These are phyloP conservation scores for Xestoiulus laeticollis DNA, from an alignment of 2,888 invertebrate genomes.

Conservation along the genomic window DNA sequence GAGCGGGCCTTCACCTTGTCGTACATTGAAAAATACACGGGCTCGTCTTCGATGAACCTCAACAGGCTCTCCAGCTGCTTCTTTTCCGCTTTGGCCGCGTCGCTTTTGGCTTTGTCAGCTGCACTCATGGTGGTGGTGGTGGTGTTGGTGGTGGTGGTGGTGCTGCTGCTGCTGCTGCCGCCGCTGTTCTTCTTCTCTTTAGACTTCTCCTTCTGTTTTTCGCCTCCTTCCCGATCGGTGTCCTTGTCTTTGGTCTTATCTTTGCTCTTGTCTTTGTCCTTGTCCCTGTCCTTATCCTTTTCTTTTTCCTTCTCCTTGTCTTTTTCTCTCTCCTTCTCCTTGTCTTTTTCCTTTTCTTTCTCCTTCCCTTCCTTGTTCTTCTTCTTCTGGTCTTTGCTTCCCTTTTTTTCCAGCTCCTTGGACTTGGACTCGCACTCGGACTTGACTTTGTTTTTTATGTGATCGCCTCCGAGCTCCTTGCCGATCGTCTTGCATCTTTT, in stretches of 20 bases:
- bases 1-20: constrained; percentile 90
- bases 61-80: constrained; percentile 73
- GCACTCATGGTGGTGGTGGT: constrained; percentile 68
- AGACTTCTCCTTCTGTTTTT: constrained; percentile 53
- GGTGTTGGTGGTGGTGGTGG: constrained; percentile 57
- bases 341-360: constrained; percentile 59
- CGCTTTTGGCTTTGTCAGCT: constrained; percentile 65
- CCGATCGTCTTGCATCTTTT: constrained; percentile 58
- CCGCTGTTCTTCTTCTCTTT: constrained; percentile 57
- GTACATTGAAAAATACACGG: constrained; percentile 95
- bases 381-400: constrained; percentile 62
- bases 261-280: constrained; percentile 57
- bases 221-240: neutral
- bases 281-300: constrained; percentile 58
- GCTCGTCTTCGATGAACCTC: constrained; percentile 87
- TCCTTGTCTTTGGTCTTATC: constrained; percentile 56
- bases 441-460: constrained; percentile 55
- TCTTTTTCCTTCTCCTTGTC: constrained; percentile 61
- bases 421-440: constrained; percentile 46
- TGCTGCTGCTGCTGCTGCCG: constrained; percentile 58
- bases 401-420: constrained; percentile 55
- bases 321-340: constrained; percentile 64
- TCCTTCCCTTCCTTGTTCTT: constrained; percentile 60
- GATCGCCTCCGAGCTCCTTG: constrained; percentile 50
- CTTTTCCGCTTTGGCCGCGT: constrained; percentile 73